Evolutionary conservation across 2,888 invertebrate species (phyloP).

Genomic region (Brachypalpus laphriformis): DNA sequence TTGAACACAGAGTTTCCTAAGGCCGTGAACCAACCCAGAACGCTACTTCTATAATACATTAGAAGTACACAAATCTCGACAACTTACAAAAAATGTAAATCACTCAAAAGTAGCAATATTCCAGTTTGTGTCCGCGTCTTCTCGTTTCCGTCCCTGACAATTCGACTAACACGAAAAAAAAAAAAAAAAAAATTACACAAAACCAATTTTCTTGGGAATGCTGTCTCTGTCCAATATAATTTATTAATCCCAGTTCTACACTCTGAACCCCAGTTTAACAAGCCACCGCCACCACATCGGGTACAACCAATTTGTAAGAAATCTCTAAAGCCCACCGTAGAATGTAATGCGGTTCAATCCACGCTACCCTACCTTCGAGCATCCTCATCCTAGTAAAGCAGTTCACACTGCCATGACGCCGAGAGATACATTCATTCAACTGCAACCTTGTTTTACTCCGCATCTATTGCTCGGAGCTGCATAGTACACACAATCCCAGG

Average conservation of each 20-base stretch:
- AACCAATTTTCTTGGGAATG: conserved; percentile 25
- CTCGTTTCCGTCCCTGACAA: neutral
- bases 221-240: conserved; percentile 15
- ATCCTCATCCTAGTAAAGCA: conserved; percentile 19
- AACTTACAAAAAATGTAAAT: too few species aligned
- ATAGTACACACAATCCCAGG: conserved; percentile 4
- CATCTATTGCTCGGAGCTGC: conserved; percentile 1
- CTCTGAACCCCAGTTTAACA: conserved; percentile 12
- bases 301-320: neutral
- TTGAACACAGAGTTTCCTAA: too few species aligned
- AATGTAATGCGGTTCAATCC: neutral
- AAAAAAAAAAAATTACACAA: neutral
- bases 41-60: too few species aligned
- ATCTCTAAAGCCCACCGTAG: neutral
- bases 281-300: neutral
- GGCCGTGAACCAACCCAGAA: too few species aligned
- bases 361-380: neutral
- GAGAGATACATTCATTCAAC: conserved; percentile 19
- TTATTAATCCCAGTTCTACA: conserved; percentile 4
- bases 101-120: neutral
- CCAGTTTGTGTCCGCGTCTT: neutral
- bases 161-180: neutral
- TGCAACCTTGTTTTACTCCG: conserved; percentile 16
- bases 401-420: conserved; percentile 1
- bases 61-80: too few species aligned